Evolutionary conservation across 2,113 vertebrate species (phyloP).

Genomic region (Ondatra zibethicus): DNA sequence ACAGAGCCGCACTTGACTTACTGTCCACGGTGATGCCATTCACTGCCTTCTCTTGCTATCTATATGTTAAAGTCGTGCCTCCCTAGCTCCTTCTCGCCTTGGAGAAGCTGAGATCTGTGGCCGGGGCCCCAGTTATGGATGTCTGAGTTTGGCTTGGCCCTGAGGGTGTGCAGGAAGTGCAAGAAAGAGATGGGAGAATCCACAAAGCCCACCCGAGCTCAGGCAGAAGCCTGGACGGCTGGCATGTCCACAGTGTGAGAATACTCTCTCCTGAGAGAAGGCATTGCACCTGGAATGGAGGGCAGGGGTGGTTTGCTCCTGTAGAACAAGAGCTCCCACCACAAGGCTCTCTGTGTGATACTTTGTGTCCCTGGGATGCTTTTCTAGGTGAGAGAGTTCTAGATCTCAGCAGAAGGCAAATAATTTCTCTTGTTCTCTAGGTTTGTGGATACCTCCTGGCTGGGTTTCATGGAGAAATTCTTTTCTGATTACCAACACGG

Average conservation of each 20-base stretch:
- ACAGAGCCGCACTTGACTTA: not conserved
- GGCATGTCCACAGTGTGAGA: not conserved
- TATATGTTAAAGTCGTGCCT: not conserved
- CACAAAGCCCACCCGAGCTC: not conserved
- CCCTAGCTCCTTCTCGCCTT: not conserved
- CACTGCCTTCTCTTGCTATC: not conserved
- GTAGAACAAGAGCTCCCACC: not conserved
- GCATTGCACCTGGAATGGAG: not conserved
- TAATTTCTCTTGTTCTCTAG: slow-evolving; percentile 50
- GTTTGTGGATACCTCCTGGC: slow-evolving; percentile 38
- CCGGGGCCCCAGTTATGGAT: not conserved
- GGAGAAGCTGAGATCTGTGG: not conserved
- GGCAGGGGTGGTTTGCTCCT: not conserved
- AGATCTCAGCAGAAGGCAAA: not conserved
- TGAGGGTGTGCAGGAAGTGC: not conserved
- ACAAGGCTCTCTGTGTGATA: not conserved
- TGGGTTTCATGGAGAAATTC: slow-evolving; percentile 66
- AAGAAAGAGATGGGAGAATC: not conserved
- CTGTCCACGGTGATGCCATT: not conserved
- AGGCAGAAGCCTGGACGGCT: not conserved
- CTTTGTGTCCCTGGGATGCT: not conserved
- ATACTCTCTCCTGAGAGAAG: not conserved
- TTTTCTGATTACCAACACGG: slow-evolving; percentile 51
- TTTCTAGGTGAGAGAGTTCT: not conserved
- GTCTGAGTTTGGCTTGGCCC: not conserved